Evolutionary conservation across 2,888 invertebrate genomes (phyloP), one percentile per base, ranked within the genome.

Genomic region (Lottia gigantea): DNA sequence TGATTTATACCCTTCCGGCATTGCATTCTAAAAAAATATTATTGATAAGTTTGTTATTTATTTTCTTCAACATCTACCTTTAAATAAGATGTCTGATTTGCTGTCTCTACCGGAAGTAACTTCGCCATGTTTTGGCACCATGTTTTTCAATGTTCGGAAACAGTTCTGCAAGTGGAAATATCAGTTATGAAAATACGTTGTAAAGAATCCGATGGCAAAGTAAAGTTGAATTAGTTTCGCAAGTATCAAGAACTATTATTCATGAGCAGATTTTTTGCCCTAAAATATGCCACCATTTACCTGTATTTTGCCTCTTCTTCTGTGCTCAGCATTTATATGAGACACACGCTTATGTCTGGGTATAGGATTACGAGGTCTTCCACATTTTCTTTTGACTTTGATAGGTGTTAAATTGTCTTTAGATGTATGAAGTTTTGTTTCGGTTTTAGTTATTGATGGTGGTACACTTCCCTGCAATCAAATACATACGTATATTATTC

Each of bases 281-380:
- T 6, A 40, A 40, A 40, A 40, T 1, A 31, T 31, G 31, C 31
- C 7, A 11, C 40, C 6, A 74, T 80, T 76, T 75, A 86, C 86
- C 86, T 86, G 86, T 64, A 87, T 87, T 78, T 87, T 87, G 72
- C 81, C 82, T 26, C 87, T 74, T 63, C 87, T 77, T 67, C 84
- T 79, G 71, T 86, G 82, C 71, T 87, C 87, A 11, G 87, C 87
- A 69, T 83, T 83, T 74, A 87, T 87, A 76, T 87, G 87, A 0
- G 86, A 86, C 25, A 83, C 82, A n/a, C 87, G 72, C 74, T 86
- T 87, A 76, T 87, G 86, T 25, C 87, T 76, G 0, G 87, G 87
- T 26, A 86, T 78, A 4, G 85, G 85, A 72, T 85, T 85, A 7
- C 81, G 75, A 11, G 83, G 83, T 19, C 85, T 74, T 3, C 85